A percentile compares a stretch with the other conserved stretches of the same genome.
Evolutionary conservation across 64 coral and sea anemone genomes (phyloP).

Genomic region (Astreopora myriophthalma): DNA sequence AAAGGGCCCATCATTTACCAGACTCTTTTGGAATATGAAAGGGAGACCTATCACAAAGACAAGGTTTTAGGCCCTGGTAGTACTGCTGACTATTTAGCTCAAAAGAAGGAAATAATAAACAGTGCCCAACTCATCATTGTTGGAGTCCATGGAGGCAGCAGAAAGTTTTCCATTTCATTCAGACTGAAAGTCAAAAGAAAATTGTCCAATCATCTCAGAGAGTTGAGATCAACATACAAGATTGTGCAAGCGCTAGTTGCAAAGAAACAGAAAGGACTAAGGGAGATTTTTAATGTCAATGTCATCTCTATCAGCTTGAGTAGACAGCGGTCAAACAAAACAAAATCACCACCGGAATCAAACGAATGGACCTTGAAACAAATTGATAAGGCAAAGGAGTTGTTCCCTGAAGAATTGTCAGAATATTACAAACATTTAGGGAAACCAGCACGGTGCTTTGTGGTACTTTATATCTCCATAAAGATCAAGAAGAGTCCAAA

Average conservation of each 20-base stretch:
- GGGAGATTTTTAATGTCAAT: constrained; percentile 17
- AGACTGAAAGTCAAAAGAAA: constrained; percentile 67
- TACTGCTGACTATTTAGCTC: not conserved
- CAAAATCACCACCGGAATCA: not conserved
- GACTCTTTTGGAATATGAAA: constrained; percentile 38
- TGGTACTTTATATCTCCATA: constrained; percentile 59
- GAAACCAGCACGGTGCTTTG: constrained; percentile 39
- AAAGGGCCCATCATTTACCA: constrained; percentile 66
- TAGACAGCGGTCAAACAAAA: not conserved
- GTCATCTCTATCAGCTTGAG: not conserved
- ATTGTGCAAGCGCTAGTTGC: constrained; percentile 13
- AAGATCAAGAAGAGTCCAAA: constrained; percentile 38
- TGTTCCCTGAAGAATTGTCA: constrained; percentile 67
- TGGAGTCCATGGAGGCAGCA: not conserved
- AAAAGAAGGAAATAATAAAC: not conserved
- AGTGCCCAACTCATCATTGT: constrained; percentile 8
- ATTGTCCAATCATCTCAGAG: constrained; percentile 14
- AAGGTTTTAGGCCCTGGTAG: not conserved
- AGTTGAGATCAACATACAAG: constrained; percentile 7
- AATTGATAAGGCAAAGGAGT: not conserved
- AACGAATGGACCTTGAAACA: constrained; percentile 26
- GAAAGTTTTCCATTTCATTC: constrained; percentile 50
- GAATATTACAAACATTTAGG: constrained; percentile 61
- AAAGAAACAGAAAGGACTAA: not conserved
- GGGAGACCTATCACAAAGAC: not conserved